Conservation (phyloP, 1,140 invertebrate genomes). For the Heliothis virescens region DNA sequence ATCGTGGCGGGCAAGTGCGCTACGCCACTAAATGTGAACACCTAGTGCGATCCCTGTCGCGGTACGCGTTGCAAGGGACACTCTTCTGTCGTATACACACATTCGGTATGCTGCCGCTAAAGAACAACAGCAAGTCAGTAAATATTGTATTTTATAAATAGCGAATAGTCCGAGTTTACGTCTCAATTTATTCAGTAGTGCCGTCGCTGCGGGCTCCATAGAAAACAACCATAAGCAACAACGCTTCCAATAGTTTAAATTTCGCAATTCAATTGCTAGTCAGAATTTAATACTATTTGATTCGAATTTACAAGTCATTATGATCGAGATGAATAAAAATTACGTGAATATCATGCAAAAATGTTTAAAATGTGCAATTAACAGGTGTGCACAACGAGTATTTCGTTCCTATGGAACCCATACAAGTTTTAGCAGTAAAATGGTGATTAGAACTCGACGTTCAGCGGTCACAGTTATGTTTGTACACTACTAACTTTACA, state of each 20-base stretch:
- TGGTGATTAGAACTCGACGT: neutral
- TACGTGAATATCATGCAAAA: neutral
- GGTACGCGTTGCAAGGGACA: too few species aligned
- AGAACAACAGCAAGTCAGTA: neutral
- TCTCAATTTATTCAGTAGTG: neutral
- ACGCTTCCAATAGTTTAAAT: neutral
- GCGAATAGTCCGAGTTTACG: neutral
- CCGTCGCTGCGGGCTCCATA: neutral
- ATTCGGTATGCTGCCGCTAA: neutral
- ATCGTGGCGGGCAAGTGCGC: neutral
- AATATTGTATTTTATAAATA: neutral
- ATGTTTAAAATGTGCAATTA: neutral
- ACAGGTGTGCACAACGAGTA: neutral
- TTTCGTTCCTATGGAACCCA: neutral
- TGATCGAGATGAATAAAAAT: too few species aligned
- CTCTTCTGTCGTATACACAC: neutral
- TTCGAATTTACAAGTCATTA: neutral
- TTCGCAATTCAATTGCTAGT: neutral
- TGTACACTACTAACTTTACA: conserved; percentile 6
- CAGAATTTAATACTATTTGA: neutral
- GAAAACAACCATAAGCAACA: neutral
- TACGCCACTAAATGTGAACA: neutral
- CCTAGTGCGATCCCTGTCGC: neutral
- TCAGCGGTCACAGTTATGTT: neutral
- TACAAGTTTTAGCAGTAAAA: neutral